Base-by-base conservation (phyloP, 2,888 invertebrate species). In the Rhamphomyia laevipes region DNA sequence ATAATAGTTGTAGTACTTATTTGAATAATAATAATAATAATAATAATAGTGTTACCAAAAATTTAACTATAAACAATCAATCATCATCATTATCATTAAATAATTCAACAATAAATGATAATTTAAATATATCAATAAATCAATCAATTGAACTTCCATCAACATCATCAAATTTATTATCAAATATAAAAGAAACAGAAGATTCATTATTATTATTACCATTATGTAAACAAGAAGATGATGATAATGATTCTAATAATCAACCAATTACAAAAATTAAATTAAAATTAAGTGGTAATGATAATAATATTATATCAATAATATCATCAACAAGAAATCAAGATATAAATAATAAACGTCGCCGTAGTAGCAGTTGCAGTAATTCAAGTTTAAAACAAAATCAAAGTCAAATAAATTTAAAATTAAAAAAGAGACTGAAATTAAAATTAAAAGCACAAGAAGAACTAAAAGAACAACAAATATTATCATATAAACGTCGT, bases 341-440 rank as follows among this genome's bases (percentile, higher is more conserved):
- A 30, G 6, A 6, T 30, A 9, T 11, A 30, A n/a, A 13, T n/a
- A n/a, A n/a, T 3, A 40, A 40, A 40, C 40, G 56, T 44, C 57
- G 56, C 10, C 58, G 57, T 9, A 59, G 57, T 40, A 61, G 60
- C 38, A 59, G 53, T 45, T 57, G 56, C 33, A 59, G 61, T 41
- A 57, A 57, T 49, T 58, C 58, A 2, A 61, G 57, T 50, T 57
- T 59, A 13, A 57, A 58, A 30, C 53, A 57, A 48, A 57, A 57
- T 31, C 57, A 60, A 45, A 52, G 58, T 21, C 58, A 56, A 11
- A 58, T 60, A 2, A 61, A 59, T 41, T 51, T 57, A 41, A 62
- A 61, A 48, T 31, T 57, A 10, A 51, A 52, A 40, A 58, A 55
- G 42, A 52, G 53, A 5, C 40, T 54, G 27, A 37, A 52, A 42